Conservation (phyloP, 2,888 invertebrate species). For the Harpalus rubripes region DNA sequence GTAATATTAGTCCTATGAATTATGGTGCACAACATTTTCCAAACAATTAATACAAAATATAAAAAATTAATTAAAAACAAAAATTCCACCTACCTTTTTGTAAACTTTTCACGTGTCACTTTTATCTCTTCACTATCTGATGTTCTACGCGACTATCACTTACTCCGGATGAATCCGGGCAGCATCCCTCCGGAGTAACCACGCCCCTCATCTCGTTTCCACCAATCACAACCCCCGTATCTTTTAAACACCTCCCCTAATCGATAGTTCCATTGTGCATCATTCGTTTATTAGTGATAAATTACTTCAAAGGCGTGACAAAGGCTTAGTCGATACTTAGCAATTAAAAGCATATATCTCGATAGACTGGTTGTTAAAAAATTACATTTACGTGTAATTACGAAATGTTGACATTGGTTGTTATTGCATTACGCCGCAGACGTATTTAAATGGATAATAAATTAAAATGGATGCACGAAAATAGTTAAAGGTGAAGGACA, state of each 20-base stretch:
- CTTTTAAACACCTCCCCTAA: slow-evolving; percentile 70
- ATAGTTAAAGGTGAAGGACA: slow-evolving; percentile 38
- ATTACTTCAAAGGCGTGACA: slow-evolving; percentile 29
- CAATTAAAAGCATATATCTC: not conserved
- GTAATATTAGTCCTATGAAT: too few species aligned
- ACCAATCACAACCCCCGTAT: slow-evolving; percentile 70
- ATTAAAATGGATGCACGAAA: not conserved
- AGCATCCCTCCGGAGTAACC: slow-evolving; percentile 71
- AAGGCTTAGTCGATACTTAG: not conserved
- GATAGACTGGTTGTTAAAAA: not conserved
- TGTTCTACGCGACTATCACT: slow-evolving; percentile 15
- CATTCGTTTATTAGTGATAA: slow-evolving; percentile 25
- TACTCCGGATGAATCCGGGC: slow-evolving; percentile 63
- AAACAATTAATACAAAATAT: too few species aligned
- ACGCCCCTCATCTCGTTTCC: slow-evolving; percentile 70
- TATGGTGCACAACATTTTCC: too few species aligned
- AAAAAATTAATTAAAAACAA: not conserved
- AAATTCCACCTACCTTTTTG: not conserved
- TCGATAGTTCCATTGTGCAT: slow-evolving; percentile 72
- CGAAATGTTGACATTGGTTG: not conserved
- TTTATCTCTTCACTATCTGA: slow-evolving; percentile 61
- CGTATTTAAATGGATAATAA: slow-evolving; percentile 17
- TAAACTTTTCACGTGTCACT: not conserved
- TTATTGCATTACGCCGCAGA: not conserved
- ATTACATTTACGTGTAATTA: not conserved